Conservation (phyloP, 2,797 vertebrate species). For the Micropoecilia bifurca region DNA sequence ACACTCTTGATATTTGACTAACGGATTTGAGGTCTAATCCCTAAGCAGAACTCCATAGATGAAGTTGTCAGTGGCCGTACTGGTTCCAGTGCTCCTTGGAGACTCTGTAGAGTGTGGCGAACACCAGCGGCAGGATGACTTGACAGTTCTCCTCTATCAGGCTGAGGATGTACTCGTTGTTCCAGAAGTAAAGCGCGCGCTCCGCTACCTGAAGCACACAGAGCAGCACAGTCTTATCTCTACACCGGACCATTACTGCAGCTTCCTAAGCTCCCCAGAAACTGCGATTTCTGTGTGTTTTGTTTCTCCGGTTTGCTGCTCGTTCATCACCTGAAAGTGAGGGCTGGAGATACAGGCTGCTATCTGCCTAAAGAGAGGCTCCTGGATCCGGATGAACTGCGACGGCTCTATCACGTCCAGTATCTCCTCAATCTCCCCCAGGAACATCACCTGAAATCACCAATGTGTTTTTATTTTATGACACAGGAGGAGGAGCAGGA, state of each 20-base stretch:
- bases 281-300: not conserved
- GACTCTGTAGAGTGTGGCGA: slow-evolving; percentile 92
- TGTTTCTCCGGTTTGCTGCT: not conserved
- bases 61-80: slow-evolving; percentile 76
- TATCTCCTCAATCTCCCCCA: slow-evolving; percentile 94
- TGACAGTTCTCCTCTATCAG: slow-evolving; percentile 96
- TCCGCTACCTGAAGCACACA: slow-evolving; percentile 87
- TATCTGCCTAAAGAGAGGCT: slow-evolving; percentile 93
- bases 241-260: not conserved
- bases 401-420: slow-evolving; percentile 93
- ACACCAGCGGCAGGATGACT: slow-evolving; percentile 93
- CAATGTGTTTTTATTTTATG: not conserved
- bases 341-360: slow-evolving; percentile 92
- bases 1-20: not conserved
- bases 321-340: slow-evolving; percentile 86
- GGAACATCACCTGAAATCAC: slow-evolving; percentile 84
- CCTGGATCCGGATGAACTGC: slow-evolving; percentile 93
- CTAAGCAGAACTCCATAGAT: not conserved
- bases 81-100: slow-evolving; percentile 98
- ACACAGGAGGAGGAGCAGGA: not conserved
- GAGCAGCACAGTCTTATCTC: not conserved
- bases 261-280: slow-evolving; percentile 3
- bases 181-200: slow-evolving; percentile 97
- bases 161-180: slow-evolving; percentile 95
- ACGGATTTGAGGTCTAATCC: not conserved